These are phyloP conservation scores for Canis aureus DNA, from an alignment of 2,113 vertebrate species.

Conservation along the genomic window DNA sequence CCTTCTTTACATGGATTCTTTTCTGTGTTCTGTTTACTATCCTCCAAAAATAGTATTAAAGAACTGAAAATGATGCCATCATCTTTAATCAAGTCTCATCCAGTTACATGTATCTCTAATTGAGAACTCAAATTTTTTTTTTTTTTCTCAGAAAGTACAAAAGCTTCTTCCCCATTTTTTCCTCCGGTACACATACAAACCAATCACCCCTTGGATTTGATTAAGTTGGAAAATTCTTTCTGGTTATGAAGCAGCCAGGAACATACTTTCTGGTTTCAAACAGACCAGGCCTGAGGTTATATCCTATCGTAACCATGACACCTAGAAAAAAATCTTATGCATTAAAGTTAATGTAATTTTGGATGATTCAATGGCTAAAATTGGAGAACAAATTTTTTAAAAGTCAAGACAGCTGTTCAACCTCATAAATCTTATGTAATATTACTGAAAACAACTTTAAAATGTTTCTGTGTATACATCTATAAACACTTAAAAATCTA, in stretches of 20 bases:
- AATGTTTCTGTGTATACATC: background rate
- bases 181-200: conserved; percentile 64
- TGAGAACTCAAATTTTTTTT: conserved; percentile 53
- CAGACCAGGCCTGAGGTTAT: conserved; percentile 52
- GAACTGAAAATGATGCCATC: background rate
- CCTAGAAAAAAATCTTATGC: conserved; percentile 68
- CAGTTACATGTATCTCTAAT: background rate
- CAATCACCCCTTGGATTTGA: conserved; percentile 52
- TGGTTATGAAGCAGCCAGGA: conserved; percentile 74
- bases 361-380: conserved; percentile 60
- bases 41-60: background rate
- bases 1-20: background rate
- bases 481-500: conserved; percentile 46
- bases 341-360: conserved; percentile 70
- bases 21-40: conserved; percentile 24
- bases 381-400: conserved; percentile 44
- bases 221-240: conserved; percentile 76
- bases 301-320: conserved; percentile 72
- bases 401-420: conserved; percentile 32
- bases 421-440: conserved; percentile 42
- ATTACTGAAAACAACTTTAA: conserved; percentile 41
- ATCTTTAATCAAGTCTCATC: conserved; percentile 9
- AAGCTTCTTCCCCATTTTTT: conserved; percentile 32
- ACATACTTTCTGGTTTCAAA: conserved; percentile 80
- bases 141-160: conserved; percentile 48